Percentiles rank a stretch among this genome's conserved stretches.
phyloP scores from a whole-genome alignment of 2,797 vertebrate genomes.

The Pelobates cultripes region DNA sequence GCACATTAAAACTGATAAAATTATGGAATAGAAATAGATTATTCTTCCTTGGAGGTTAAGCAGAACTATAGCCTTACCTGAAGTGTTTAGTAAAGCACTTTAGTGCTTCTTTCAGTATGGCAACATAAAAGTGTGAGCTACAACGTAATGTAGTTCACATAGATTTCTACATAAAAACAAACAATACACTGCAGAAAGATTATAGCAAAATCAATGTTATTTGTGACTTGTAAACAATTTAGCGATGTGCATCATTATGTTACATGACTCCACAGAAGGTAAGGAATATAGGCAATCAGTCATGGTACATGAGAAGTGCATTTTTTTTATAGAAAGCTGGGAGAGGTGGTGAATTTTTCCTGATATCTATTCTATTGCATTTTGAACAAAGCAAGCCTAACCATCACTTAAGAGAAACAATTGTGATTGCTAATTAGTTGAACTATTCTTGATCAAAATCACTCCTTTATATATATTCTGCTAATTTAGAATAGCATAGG shows the following conservation, averaged over 20 bases:
- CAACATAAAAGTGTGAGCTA: not conserved
- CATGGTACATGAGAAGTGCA: conserved; percentile 12
- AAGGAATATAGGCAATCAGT: conserved; percentile 2
- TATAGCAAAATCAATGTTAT: not conserved
- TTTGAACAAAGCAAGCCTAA: too few species aligned
- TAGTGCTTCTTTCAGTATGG: not conserved
- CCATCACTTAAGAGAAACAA: too few species aligned
- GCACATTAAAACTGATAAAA: not conserved
- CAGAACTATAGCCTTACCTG: not conserved
- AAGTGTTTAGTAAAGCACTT: not conserved
- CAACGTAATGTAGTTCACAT: not conserved
- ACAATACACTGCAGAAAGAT: not conserved
- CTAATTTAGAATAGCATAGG: too few species aligned
- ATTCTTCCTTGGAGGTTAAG: not conserved
- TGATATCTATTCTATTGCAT: too few species aligned
- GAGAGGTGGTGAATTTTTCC: conserved; percentile 19
- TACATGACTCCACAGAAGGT: conserved; percentile 11
- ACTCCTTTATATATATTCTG: too few species aligned
- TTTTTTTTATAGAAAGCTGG: conserved; percentile 5
- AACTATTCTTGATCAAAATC: too few species aligned
- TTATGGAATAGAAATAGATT: not conserved
- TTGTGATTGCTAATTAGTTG: too few species aligned
- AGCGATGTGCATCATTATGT: conserved; percentile 19
- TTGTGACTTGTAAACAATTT: conserved; percentile 2
- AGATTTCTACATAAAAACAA: conserved; percentile 1